Evolutionary conservation across 2,797 vertebrate genomes (phyloP).

Genomic region (Coranthus polyacanthus): DNA sequence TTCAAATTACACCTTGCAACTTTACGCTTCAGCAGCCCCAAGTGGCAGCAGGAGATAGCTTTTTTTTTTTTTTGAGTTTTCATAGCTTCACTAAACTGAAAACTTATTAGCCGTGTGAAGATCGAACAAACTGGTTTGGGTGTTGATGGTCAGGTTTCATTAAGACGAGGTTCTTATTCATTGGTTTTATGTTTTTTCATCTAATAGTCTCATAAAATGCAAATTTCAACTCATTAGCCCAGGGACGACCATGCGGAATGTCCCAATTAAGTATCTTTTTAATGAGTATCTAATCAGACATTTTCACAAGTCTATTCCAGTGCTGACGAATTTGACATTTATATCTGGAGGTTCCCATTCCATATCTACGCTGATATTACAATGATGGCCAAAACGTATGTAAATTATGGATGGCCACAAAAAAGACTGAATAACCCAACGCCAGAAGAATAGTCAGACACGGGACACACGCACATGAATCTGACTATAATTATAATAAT

Average conservation of each 20-base stretch:
- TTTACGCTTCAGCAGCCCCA: slow-evolving; percentile 10
- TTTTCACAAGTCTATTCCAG: too few species aligned
- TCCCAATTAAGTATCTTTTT: background rate
- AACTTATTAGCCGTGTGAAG: background rate
- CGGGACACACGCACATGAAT: too few species aligned
- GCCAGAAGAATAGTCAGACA: too few species aligned
- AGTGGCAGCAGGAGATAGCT: background rate
- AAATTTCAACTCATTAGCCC: background rate
- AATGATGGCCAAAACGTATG: too few species aligned
- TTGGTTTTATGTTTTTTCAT: background rate
- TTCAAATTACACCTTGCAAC: slow-evolving; percentile 1
- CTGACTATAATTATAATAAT: too few species aligned
- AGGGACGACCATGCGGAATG: background rate
- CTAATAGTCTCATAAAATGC: background rate
- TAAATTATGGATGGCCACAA: too few species aligned
- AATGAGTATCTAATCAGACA: too few species aligned
- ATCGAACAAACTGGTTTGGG: background rate
- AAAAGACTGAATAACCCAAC: too few species aligned
- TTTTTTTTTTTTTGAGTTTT: background rate
- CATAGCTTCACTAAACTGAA: background rate
- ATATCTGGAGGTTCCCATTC: background rate
- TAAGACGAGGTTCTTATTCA: background rate
- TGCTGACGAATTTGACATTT: too few species aligned
- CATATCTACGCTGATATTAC: background rate
- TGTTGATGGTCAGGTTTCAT: background rate